Evolutionary conservation across 2,888 invertebrate species (phyloP).

Genomic region (Nebria brevicollis): DNA sequence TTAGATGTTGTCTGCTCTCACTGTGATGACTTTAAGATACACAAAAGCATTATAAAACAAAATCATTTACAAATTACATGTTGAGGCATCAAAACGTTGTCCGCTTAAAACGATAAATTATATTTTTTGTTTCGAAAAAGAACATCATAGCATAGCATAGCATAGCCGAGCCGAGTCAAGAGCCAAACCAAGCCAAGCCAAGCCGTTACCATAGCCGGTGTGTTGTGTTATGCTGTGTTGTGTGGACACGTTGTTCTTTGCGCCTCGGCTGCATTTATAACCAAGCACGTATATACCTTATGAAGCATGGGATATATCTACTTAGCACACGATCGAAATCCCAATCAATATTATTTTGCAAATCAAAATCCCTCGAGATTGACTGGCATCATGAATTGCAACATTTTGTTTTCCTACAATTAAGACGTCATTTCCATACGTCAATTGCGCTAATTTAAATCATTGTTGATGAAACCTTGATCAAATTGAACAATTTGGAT

Average conservation of each 20-base stretch:
- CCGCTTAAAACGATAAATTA: conserved; percentile 63
- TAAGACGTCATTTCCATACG: no score
- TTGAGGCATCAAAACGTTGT: conserved; percentile 64
- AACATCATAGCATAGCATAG: conserved; percentile 27
- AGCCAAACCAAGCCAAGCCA: no score
- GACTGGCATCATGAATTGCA: no score
- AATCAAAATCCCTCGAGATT: no score
- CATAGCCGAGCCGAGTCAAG: background rate
- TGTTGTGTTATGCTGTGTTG: background rate
- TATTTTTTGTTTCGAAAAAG: conserved; percentile 55
- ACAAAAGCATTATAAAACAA: conserved; percentile 63
- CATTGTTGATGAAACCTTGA: no score
- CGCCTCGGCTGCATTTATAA: background rate
- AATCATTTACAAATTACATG: conserved; percentile 64
- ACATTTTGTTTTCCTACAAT: no score
- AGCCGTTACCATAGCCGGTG: no score
- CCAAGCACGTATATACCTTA: background rate
- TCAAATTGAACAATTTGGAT: no score
- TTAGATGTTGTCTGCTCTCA: conserved; percentile 56
- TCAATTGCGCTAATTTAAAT: no score
- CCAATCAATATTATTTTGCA: background rate
- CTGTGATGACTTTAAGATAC: conserved; percentile 61
- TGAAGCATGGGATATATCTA: background rate
- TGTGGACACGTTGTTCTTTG: background rate
- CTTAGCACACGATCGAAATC: background rate